Evolutionary conservation across 1,140 invertebrate species (phyloP), one percentile per base, ranked within the genome.

Genomic region (Monomorium pharaonis): DNA sequence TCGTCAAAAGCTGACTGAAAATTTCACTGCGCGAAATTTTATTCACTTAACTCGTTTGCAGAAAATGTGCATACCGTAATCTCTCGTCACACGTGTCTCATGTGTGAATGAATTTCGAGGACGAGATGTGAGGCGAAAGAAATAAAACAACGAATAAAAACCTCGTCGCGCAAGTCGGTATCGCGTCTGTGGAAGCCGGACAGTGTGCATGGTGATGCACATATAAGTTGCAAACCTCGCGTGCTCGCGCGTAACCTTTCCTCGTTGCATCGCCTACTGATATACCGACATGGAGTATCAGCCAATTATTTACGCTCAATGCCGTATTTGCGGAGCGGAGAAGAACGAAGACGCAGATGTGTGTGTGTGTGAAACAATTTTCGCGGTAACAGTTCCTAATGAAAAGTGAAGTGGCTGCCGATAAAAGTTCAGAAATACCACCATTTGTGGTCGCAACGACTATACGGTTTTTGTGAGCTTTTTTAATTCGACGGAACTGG

Each of bases 301-400:
- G 63, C 85, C 76, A 74, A 87, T 88, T 74, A 88, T 86, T 74
- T 47, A 62, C 67, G 85, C 67, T 54, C 83, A 60, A 83, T 83
- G 78, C 47, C 78, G 78, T 47, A 74, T 72, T 83, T 74, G 54
- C 78, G 60, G 6, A 12, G 33, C 37, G 49, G 30, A 16, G 37
- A 81, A 74, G 47, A 56, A 56, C 33, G 72, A 76, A 84, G 56
- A 84, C 81, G 69, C 42, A 76, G n/a, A n/a, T 27, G 37, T 30
- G 51, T 42, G 56, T 51, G 16, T 72, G 80, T 27, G 44, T 49
- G 72, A 80, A 86, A 78, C 62, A 54, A 24, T 67, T 62, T 70
- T 86, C 44, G 65, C 65, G 72, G 44, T 87, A 63, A 63, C 49
- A n/a, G 33, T 37, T 54, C 4, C 30, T 44, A 58, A 86, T 76